Evolutionary conservation across 2,113 vertebrate species (phyloP).

Genomic region (Crocuta crocuta): DNA sequence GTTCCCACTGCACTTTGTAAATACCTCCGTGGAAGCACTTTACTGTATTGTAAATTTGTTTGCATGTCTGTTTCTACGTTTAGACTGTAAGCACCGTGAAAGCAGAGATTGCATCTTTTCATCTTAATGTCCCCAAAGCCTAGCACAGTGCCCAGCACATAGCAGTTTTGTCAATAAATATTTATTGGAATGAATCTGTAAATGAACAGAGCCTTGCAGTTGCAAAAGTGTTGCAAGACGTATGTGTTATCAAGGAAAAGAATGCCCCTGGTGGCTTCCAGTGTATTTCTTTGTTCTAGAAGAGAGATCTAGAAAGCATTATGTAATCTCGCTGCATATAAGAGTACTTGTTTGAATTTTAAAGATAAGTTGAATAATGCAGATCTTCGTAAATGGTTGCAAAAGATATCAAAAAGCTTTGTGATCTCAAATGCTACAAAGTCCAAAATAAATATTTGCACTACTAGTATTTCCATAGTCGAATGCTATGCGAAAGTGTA

Average conservation of each 20-base stretch:
- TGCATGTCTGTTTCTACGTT: slow-evolving; percentile 68
- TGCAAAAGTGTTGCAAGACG: slow-evolving; percentile 34
- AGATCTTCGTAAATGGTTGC: slow-evolving; percentile 60
- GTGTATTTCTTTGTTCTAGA: neutral
- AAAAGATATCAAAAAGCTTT: slow-evolving; percentile 70
- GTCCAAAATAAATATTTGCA: slow-evolving; percentile 76
- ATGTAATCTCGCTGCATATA: slow-evolving; percentile 59
- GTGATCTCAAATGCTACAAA: slow-evolving; percentile 72
- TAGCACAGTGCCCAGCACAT: slow-evolving; percentile 49
- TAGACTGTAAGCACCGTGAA: slow-evolving; percentile 57
- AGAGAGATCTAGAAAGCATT: slow-evolving; percentile 46
- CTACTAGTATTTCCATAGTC: slow-evolving; percentile 79
- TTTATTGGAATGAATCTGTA: slow-evolving; percentile 56
- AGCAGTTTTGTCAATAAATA: slow-evolving; percentile 52
- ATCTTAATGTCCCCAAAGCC: slow-evolving; percentile 19
- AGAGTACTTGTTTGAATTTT: slow-evolving; percentile 63
- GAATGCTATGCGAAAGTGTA: slow-evolving; percentile 76
- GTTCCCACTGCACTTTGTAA: slow-evolving; percentile 64
- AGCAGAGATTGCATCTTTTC: slow-evolving; percentile 7
- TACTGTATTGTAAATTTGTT: slow-evolving; percentile 62
- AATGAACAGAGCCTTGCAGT: slow-evolving; percentile 35
- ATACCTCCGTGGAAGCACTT: slow-evolving; percentile 73
- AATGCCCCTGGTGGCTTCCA: slow-evolving; percentile 25
- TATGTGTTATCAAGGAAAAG: slow-evolving; percentile 20
- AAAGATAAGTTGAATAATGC: slow-evolving; percentile 50